Base-by-base conservation (phyloP, 2,888 invertebrate species). In the Aricia artaxerxes region DNA sequence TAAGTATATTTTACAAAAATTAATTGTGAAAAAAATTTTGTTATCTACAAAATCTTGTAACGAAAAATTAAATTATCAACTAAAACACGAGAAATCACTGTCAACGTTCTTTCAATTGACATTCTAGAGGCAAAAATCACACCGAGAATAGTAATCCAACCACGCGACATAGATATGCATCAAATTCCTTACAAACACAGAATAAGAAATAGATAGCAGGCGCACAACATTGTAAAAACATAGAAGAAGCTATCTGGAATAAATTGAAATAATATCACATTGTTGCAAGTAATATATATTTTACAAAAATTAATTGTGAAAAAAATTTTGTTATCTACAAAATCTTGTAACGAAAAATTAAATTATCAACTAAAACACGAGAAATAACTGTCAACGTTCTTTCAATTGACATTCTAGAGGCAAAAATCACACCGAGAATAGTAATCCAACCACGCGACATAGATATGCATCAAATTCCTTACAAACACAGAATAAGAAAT, bases 351-450 rank as follows among this genome's bases (percentile, higher is more conserved):
- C 11, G 9, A 49, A 49, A 49, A 49, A 61, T 61, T 6, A 61
- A 31, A 64, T 11, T 64, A 31, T 31, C 61, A 61, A 61, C 7
- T 7, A 2, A 24, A 24, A 49, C 3, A 11, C 11, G 7, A 64
- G 31, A 31, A 64, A 64, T 31, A 64, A 64, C 64, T 24, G 64
- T 64, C 11, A 64, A 9, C 69, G 4, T 35, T 35, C 35, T 35
- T 35, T 13, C 4, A 35, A 69, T 69, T 35, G 13, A 35, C 4
- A 69, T 69, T 69, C 69, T 64, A 31, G 35, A 69, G 35, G 16
- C 80, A 80, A 80, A 78, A 78, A 69, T 81, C 77, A 61, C 78
- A 77, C 77, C 38, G 60, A 31, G 78, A 78, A 69, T 78, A 80
- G 57, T 77, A 69, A 78, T 78, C 49, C 77, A 73, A 24, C 31